Percentiles rank a stretch among this genome's conserved stretches.
phyloP scores from a whole-genome alignment of 2,113 vertebrate genomes.

The Dryoscopus gambensis region DNA sequence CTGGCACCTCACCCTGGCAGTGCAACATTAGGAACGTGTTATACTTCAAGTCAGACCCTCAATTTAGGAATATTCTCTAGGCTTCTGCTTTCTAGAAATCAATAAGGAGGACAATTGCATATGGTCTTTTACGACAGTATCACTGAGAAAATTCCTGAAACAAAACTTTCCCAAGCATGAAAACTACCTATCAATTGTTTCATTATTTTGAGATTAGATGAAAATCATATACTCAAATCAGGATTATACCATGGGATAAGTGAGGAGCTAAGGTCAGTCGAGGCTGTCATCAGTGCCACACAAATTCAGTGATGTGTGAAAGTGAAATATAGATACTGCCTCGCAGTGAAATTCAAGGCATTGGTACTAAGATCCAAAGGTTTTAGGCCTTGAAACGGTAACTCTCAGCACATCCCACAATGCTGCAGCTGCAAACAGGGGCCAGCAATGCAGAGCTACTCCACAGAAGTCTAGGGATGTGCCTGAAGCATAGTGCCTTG shows the following conservation, averaged over 20 bases:
- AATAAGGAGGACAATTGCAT: background rate
- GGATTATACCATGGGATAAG: background rate
- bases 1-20: background rate
- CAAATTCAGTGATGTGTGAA: background rate
- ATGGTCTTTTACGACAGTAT: background rate
- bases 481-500: background rate
- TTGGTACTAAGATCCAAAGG: background rate
- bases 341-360: background rate
- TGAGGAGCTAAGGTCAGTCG: background rate
- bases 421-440: background rate
- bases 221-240: background rate
- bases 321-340: fast-evolving
- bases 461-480: background rate
- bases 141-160: background rate
- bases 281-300: background rate
- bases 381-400: background rate
- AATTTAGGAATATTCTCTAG: background rate
- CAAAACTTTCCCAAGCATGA: background rate
- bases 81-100: background rate
- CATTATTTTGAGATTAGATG: background rate
- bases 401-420: background rate
- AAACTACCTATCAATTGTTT: background rate
- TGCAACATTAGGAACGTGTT: background rate
- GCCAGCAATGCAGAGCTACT: background rate
- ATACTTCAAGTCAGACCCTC: background rate